Conservation (phyloP, 2,888 invertebrate species). For the Lasioglossum lativentre region DNA sequence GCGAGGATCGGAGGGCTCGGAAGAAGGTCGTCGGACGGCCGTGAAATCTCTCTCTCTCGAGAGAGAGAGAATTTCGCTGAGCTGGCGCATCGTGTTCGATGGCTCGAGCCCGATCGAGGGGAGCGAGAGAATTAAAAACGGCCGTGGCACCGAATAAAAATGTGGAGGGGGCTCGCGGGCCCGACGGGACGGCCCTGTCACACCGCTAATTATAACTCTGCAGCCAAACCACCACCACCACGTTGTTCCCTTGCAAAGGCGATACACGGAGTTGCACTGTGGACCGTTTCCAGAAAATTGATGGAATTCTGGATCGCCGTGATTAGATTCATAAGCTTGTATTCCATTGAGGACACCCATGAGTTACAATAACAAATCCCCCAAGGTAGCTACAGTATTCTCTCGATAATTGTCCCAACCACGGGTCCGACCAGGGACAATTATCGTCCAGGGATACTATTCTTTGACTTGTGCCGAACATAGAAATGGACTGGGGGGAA, state of each 20-base stretch:
- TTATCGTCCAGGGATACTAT: too few relatives aligned
- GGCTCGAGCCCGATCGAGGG: not conserved
- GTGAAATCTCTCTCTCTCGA: slow-evolving; percentile 51
- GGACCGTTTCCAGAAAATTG: not conserved
- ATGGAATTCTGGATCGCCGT: not conserved
- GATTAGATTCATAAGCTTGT: too few relatives aligned
- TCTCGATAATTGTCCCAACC: too few relatives aligned
- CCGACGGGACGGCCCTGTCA: slow-evolving; percentile 63
- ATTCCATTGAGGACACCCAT: too few relatives aligned
- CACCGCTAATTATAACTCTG: slow-evolving; percentile 78
- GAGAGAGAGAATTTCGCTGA: slow-evolving; percentile 33
- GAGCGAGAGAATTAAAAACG: not conserved
- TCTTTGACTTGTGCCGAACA: too few relatives aligned
- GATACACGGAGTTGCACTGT: slow-evolving; percentile 49
- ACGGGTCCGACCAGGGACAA: too few relatives aligned
- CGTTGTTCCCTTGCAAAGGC: slow-evolving; percentile 66
- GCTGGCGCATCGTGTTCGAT: not conserved
- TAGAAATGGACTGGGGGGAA: too few relatives aligned
- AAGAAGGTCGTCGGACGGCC: slow-evolving; percentile 44
- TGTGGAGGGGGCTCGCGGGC: slow-evolving; percentile 21
- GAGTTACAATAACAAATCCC: too few relatives aligned
- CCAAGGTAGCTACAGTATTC: too few relatives aligned
- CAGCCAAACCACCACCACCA: slow-evolving; percentile 75
- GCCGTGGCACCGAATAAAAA: not conserved
- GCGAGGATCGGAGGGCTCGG: not conserved